phyloP scores from a whole-genome alignment of 2,797 vertebrate species.

The Brachyrhaphis roseni region DNA sequence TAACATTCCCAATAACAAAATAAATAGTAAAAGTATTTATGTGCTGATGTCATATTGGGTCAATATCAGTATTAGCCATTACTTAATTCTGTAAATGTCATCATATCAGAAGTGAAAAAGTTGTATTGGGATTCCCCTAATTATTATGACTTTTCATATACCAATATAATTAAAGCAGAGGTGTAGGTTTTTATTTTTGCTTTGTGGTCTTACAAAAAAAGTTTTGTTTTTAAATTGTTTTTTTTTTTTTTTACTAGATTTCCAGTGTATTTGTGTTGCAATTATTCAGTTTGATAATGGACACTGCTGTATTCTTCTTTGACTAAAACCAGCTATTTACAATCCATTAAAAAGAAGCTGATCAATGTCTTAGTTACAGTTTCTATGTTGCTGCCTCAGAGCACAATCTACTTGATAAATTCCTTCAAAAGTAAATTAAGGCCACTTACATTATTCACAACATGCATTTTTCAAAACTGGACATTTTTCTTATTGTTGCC shows the following conservation, averaged over 20 bases:
- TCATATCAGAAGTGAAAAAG: no score
- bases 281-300: not conserved
- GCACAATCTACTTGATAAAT: not conserved
- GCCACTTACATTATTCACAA: not conserved
- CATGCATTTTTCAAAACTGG: constrained; percentile 19
- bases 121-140: constrained; percentile 4
- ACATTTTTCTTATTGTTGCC: constrained; percentile 11
- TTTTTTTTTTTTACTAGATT: not conserved
- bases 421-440: constrained; percentile 1
- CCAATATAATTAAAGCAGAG: constrained; percentile 63
- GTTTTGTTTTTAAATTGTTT: not conserved
- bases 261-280: not conserved
- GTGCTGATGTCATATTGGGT: no score
- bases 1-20: no score
- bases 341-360: not conserved
- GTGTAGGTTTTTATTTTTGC: constrained; percentile 64
- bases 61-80: no score
- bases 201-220: constrained; percentile 17
- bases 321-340: not conserved
- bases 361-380: not conserved
- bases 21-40: no score
- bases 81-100: no score
- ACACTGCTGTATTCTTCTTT: not conserved
- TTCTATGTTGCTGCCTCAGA: not conserved
- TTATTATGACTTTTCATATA: constrained; percentile 56